A percentile compares a stretch with the other conserved stretches of the same genome.
These are phyloP conservation scores for Urocolius indicus DNA, from an alignment of 2,113 vertebrate species.

Conservation along the genomic window DNA sequence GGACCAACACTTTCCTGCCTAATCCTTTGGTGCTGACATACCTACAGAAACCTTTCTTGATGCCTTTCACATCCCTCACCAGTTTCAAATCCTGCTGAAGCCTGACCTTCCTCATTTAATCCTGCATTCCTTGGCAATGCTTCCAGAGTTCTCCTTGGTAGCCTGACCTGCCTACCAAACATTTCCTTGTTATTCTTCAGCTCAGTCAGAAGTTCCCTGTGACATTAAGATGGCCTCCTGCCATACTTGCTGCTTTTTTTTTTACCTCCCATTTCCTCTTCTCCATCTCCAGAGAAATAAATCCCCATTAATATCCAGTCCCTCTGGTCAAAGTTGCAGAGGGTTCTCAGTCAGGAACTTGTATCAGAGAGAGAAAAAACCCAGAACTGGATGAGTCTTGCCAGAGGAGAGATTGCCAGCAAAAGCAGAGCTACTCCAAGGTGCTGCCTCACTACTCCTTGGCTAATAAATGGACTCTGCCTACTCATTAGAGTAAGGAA, in stretches of 20 bases:
- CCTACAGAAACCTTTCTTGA: neutral
- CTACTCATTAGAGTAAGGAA: neutral
- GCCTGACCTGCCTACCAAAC: neutral
- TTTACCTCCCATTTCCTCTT: neutral
- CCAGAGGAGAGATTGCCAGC: neutral
- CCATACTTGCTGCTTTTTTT: neutral
- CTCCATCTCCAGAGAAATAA: neutral
- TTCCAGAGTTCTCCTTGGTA: neutral
- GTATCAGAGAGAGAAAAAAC: neutral
- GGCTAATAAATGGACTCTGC: neutral
- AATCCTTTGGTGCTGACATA: neutral
- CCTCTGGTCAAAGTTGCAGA: neutral
- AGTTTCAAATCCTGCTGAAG: neutral
- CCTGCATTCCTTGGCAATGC: neutral
- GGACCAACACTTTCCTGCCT: neutral
- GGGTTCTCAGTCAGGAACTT: neutral
- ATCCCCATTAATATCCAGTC: neutral
- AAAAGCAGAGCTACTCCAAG: neutral
- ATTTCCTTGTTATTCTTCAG: neutral
- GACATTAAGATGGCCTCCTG: neutral
- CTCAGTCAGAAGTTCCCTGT: neutral
- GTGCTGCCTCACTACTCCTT: neutral
- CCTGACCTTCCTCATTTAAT: neutral
- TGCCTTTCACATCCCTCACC: neutral
- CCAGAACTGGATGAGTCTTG: neutral